phyloP scores from a whole-genome alignment of 2,888 invertebrate species.

The Eugnorisma glareosa region DNA sequence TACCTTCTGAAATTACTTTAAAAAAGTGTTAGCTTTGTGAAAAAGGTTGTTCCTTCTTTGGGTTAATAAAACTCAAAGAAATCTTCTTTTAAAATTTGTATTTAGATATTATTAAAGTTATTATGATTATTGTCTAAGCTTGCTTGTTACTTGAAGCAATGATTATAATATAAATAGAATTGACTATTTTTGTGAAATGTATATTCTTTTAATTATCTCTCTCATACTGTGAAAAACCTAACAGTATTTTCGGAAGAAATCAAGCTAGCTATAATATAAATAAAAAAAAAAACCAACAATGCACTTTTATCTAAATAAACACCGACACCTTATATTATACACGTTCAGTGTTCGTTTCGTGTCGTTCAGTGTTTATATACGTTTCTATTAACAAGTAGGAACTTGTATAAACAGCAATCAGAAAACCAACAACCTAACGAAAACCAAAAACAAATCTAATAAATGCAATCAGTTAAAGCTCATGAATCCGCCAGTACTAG shows the following conservation, averaged over 20 bases:
- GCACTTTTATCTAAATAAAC: background rate
- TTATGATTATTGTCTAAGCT: too few relatives aligned
- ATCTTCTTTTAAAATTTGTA: background rate
- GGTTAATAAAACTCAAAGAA: background rate
- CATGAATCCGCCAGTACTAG: slow-evolving; percentile 5
- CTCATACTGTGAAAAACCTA: background rate
- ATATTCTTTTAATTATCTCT: background rate
- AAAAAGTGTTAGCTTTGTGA: slow-evolving; percentile 23
- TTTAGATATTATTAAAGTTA: too few relatives aligned
- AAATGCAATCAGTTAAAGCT: background rate
- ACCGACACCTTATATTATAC: too few relatives aligned
- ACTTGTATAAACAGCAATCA: background rate
- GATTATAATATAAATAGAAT: background rate
- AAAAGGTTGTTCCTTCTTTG: background rate
- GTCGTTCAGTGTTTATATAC: too few relatives aligned
- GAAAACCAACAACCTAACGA: background rate
- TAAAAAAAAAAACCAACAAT: too few relatives aligned
- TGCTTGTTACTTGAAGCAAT: background rate
- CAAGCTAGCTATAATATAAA: too few relatives aligned
- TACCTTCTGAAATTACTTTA: slow-evolving; percentile 19
- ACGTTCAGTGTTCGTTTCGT: too few relatives aligned
- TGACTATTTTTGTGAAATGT: background rate
- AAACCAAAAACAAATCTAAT: background rate
- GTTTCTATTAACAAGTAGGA: too few relatives aligned
- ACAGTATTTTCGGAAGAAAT: background rate